Evolutionary conservation across 30 jellyfish, hydroid and myxozoan species (phyloP).

Genomic region (Turritopsis rubra): DNA sequence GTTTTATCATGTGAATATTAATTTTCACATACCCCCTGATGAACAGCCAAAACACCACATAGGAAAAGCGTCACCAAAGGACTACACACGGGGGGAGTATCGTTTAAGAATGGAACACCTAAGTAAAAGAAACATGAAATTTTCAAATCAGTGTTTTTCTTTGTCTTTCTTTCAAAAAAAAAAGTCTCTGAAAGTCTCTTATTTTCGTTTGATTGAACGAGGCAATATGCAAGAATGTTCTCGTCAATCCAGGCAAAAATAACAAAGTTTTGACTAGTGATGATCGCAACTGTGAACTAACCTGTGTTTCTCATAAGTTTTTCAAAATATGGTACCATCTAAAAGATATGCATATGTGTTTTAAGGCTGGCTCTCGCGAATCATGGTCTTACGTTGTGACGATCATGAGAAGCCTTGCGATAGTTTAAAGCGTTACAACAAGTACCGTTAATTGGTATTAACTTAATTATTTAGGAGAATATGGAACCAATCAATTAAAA

Average conservation of each 20-base stretch:
- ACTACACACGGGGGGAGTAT: conserved; percentile 61
- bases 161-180: background rate
- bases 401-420: background rate
- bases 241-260: no score
- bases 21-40: conserved; percentile 45
- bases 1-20: no score
- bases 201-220: no score
- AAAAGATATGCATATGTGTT: background rate
- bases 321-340: conserved; percentile 86
- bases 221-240: no score
- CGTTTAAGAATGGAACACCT: conserved; percentile 39
- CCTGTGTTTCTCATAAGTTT: conserved; percentile 79
- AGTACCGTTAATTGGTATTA: no score
- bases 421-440: no score
- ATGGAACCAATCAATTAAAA: background rate
- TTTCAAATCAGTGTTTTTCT: background rate
- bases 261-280: no score
- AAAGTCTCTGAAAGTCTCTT: no score
- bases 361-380: background rate
- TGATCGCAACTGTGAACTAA: no score
- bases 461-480: no score
- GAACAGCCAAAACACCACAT: conserved; percentile 82
- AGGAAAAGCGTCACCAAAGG: conserved; percentile 69
- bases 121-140: background rate
- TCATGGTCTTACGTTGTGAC: no score